Percentiles rank a stretch among this genome's conserved stretches.
These are phyloP conservation scores for Ciconia stormi DNA, from an alignment of 2,113 vertebrate genomes.

Conservation along the genomic window DNA sequence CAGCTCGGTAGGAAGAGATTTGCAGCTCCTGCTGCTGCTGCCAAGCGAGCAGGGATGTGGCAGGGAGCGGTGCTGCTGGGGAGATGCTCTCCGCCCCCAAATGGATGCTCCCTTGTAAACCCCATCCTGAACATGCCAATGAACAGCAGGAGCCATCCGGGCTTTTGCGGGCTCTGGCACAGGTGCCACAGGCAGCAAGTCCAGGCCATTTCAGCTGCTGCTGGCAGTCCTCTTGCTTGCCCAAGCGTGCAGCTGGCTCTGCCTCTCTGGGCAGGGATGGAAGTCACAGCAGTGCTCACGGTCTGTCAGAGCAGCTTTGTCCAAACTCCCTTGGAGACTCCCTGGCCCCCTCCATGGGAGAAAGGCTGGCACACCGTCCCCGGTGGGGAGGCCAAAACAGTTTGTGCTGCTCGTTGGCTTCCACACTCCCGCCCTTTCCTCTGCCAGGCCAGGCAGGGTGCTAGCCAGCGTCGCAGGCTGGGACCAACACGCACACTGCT, in stretches of 20 bases:
- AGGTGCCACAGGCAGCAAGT: not conserved
- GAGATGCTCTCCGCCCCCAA: not conserved
- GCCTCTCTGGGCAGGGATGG: not conserved
- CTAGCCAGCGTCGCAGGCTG: fast-evolving
- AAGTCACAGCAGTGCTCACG: fast-evolving
- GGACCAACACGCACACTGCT: fast-evolving
- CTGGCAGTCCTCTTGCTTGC: not conserved
- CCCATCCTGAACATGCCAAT: fast-evolving
- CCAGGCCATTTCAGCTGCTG: not conserved
- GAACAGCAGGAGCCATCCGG: not conserved
- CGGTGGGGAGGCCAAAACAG: not conserved
- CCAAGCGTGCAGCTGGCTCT: not conserved
- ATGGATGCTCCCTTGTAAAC: not conserved
- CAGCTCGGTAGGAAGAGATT: not conserved
- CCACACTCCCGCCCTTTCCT: no score
- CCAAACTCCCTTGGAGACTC: not conserved
- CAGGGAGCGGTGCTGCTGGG: not conserved
- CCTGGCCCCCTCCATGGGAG: not conserved
- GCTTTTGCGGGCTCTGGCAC: not conserved
- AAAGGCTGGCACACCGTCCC: not conserved
- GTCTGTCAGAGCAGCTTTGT: not conserved
- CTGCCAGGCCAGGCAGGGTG: not conserved
- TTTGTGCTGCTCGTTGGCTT: fast-evolving
- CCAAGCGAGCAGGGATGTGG: not conserved
- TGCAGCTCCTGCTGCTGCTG: not conserved